phyloP scores from a whole-genome alignment of 2,113 vertebrate species.

The Brachyhypopomus occidentalis region DNA sequence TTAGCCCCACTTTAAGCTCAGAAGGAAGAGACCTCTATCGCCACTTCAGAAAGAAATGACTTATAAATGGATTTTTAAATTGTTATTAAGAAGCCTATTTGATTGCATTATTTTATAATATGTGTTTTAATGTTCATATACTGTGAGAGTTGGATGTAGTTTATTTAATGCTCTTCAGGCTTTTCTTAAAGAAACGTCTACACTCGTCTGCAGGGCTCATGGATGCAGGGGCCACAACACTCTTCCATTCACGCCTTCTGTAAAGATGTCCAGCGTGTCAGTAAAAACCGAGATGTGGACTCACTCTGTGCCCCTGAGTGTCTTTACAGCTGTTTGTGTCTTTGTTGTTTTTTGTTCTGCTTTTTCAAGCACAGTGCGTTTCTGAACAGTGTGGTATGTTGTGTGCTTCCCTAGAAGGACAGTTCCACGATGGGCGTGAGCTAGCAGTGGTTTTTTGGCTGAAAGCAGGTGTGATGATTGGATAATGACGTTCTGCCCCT shows the following conservation, averaged over 20 bases:
- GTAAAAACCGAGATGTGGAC: conserved; percentile 61
- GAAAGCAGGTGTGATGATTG: too few relatives aligned
- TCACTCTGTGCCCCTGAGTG: conserved; percentile 36
- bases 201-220: conserved; percentile 32
- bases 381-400: too few relatives aligned
- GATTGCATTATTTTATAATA: conserved; percentile 66
- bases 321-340: not conserved
- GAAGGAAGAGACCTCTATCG: conserved; percentile 33
- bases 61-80: conserved; percentile 35
- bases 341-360: too few relatives aligned
- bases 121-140: conserved; percentile 60
- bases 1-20: conserved; percentile 16
- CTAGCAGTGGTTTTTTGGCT: too few relatives aligned
- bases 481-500: too few relatives aligned
- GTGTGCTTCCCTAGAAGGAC: too few relatives aligned
- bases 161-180: conserved; percentile 58
- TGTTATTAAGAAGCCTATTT: conserved; percentile 60
- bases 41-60: conserved; percentile 32
- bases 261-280: conserved; percentile 62
- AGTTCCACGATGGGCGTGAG: too few relatives aligned
- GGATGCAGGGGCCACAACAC: conserved; percentile 52
- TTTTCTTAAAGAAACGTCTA: conserved; percentile 32
- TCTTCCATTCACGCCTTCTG: conserved; percentile 63
- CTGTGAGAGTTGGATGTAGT: conserved; percentile 64
- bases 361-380: too few relatives aligned